Evolutionary conservation across 2,113 vertebrate species (phyloP), one percentile per base, ranked within the genome.

Genomic region (Halcyon malimbica): DNA sequence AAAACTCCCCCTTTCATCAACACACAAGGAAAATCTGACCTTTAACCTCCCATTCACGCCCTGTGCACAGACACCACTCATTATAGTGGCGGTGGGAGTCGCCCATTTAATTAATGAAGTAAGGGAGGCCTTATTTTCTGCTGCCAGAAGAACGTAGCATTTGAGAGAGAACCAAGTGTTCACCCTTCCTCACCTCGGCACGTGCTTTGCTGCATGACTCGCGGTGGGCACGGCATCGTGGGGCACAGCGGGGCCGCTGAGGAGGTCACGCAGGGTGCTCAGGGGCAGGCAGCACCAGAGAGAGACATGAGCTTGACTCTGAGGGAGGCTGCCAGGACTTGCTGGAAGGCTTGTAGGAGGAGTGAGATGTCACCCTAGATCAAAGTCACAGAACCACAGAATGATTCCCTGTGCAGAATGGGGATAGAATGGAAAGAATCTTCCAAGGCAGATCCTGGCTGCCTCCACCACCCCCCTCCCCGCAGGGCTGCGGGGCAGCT

Each of bases 221-320:
- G 12, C 1, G 60, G 18, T 4, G 7, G 11, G 15, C 44, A 28
- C 37, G n/a, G 31, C 48, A 24, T 11, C 48, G 8, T 21, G 16
- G 46, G 48, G 48, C 48, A 50, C 9, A 16, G 16, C 0, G 1
- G 70, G 56, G 37, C 51, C 28, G 5, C 50, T 14, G 76, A 8
- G 1, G 14, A 73, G 59, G 71, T 10, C 37, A 10, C 0, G 0
- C 28, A 42, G 75, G 76, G 23, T 26, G 42, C 29, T 63, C 3
- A 3, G 37, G 62, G 21, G 20, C 3, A 18, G 51, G 60, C 18
- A 46, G 83, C n/a, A 25, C 62, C 1, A 0, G n/a, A 69, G 33
- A 13, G 4, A 7, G 41, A 29, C 0, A 0, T 8, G 37, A 54
- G 35, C 48, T 68, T 4, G 1, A 26, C 39, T 19, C 1, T 5